Evolutionary conservation across 2,888 invertebrate species (phyloP).

Genomic region (Drosophila differens): DNA sequence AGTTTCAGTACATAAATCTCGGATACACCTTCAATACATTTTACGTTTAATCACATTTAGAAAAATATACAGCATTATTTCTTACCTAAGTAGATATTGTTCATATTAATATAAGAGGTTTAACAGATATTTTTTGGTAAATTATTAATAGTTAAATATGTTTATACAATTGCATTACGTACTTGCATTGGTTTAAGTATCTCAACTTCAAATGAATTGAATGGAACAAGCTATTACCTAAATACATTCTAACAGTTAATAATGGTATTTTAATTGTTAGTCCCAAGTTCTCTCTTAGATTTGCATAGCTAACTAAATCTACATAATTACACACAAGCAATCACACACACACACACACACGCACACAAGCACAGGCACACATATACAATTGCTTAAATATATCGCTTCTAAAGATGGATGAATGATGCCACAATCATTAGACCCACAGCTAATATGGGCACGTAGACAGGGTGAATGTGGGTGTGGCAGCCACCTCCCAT

Average conservation of each 20-base stretch:
- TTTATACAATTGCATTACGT: conserved; percentile 54
- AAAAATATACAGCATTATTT: conserved; percentile 73
- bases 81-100: conserved; percentile 48
- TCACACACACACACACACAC: conserved; percentile 14
- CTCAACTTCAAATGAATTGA: conserved; percentile 28
- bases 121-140: conserved; percentile 58
- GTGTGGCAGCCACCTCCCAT: conserved; percentile 55
- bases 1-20: not conserved
- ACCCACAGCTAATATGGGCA: conserved; percentile 16
- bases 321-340: conserved; percentile 53
- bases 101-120: conserved; percentile 52
- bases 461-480: conserved; percentile 12
- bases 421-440: conserved; percentile 38
- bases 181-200: conserved; percentile 47
- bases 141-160: conserved; percentile 45
- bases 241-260: conserved; percentile 58
- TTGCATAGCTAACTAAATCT: conserved; percentile 75
- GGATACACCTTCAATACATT: conserved; percentile 6
- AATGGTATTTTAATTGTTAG: conserved; percentile 66
- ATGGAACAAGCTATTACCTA: conserved; percentile 37
- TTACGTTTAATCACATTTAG: conserved; percentile 76
- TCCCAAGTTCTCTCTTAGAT: conserved; percentile 72
- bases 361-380: conserved; percentile 15
- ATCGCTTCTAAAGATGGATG: conserved; percentile 33
- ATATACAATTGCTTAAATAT: conserved; percentile 26